Conservation (phyloP, 2,888 invertebrate genomes). For the Drosophila crucigera region DNA sequence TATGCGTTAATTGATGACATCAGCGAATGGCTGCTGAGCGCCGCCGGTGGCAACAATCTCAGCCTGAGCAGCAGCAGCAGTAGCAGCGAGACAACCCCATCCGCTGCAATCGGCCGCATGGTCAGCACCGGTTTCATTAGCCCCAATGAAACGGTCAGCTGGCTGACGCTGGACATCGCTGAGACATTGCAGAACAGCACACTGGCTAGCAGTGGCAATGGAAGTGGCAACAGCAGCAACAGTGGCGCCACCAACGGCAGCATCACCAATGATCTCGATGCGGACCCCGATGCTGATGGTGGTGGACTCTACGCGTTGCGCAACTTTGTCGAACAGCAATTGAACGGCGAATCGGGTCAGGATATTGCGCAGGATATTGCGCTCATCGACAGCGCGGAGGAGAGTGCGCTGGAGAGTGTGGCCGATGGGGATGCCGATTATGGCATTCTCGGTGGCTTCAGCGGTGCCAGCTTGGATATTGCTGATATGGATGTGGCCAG, state of each 20-base stretch:
- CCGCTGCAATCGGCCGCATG: conserved; percentile 21
- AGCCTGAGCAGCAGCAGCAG: conserved; percentile 10
- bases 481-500: conserved; percentile 40
- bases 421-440: conserved; percentile 79
- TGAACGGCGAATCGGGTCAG: conserved; percentile 53
- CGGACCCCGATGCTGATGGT: conserved; percentile 17
- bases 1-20: conserved; percentile 72
- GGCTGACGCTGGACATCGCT: conserved; percentile 59
- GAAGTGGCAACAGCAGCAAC: conserved; percentile 6
- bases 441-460: conserved; percentile 69
- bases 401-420: conserved; percentile 71
- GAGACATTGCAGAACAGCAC: conserved; percentile 57
- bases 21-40: conserved; percentile 70
- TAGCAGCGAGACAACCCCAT: conserved; percentile 28
- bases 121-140: conserved; percentile 13
- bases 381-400: conserved; percentile 83
- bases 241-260: conserved; percentile 37
- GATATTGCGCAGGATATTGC: conserved; percentile 76
- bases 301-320: conserved; percentile 60
- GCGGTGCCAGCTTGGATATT: conserved; percentile 32
- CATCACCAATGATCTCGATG: conserved; percentile 15
- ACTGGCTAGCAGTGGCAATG: conserved; percentile 21
- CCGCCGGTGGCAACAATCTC: conserved; percentile 37
- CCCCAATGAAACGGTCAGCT: conserved; percentile 60
- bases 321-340: conserved; percentile 68